Base-by-base conservation (phyloP, 2,113 vertebrate genomes). In the Physeter macrocephalus region DNA sequence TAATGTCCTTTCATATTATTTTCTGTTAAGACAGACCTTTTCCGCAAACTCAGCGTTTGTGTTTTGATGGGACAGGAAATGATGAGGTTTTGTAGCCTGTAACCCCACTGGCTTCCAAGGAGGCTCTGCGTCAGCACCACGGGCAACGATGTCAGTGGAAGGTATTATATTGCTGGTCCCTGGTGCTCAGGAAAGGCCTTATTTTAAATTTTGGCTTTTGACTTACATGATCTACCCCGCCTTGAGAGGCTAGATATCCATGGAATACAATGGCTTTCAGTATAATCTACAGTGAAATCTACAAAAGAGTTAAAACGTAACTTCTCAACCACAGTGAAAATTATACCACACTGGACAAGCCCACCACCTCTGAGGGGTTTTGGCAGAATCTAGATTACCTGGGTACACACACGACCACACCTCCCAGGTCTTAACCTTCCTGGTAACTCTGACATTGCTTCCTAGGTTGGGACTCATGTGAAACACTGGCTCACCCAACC, bases 1-100 rank as follows among this genome's bases (percentile, higher is more conserved):
- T 27, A n/a, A 77, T 93, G 94, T 94, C 25, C 25, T 85, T 66
- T 81, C 84, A 31, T 46, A 57, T 39, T 62, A 74, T 86, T 83
- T 92, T 75, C 75, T 81, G 29, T 80, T 80, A 67, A 90, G 43
- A 72, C 1, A 77, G 59, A 77, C 20, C 43, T 75, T 64, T 71
- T 29, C 23, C 31, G 36, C 3, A 8, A 29, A 64, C 34, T 74
- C 57, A 81, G 67, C 39, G 71, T 15, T 87, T 25, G 23, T 20
- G 25, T 34, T 75, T 69, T 31, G 49, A 75, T 14, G 18, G 71
- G 36, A 67, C 15, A 21, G 43, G 59, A 78, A 74, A 88, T 36
- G 49, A 43, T 17, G 18, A 67, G 23, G 8, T 41, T 82, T 46
- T 17, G 21, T 2, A 80, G 54, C 6, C 29, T 27, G 6, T 57